Base-by-base conservation (phyloP, 2,797 vertebrate species). In the Rhinoraja longicauda region DNA sequence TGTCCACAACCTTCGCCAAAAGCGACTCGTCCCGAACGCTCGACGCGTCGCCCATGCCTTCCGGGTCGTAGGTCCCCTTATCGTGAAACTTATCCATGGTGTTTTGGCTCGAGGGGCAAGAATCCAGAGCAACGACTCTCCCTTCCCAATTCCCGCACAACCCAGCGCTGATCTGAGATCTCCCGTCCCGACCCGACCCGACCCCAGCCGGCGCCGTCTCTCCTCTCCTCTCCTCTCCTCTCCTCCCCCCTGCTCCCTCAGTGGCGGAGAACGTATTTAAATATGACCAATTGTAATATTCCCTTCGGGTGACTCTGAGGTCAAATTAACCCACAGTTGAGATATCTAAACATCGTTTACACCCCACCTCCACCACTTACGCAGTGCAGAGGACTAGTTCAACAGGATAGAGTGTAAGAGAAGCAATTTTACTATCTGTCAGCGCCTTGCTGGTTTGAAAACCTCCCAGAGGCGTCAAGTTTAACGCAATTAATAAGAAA, bases 221-320 rank as follows among this genome's bases (percentile, higher is more conserved):
- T 72, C 90, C 90, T 53, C 90, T 90, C 90, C 45, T 39, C 67
- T 53, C 0, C 21, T 45, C 4, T n/a, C n/a, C 67, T 36, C 90
- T 72, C 90, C 90, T 53, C 90, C 90, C 90, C 45, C 39, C 67
- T 53, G 0, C 21, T 45, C 4, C 5, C 90, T 91, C 39, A 91
- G 5, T 91, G 88, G 88, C 19, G 70, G 88, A 91, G 70, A 32
- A 0, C 32, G 39, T 19, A 91, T 91, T 91, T 91, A 73, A 91
- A 91, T 91, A 53, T 26, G 21, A 53, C 90, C 67, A 53, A 91
- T 91, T 67, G 26, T 73, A 6, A 91, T 72, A 72, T 73, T 70
- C 21, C 45, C 19, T 6, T 4, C 45, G 70, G 90, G 90, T 92
- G 4, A 92, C 70, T 75, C 67, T 26, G 36, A 75, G 90, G 90